Conservation (phyloP, 2,113 vertebrate genomes). For the Lethenteron camtschaticum region DNA sequence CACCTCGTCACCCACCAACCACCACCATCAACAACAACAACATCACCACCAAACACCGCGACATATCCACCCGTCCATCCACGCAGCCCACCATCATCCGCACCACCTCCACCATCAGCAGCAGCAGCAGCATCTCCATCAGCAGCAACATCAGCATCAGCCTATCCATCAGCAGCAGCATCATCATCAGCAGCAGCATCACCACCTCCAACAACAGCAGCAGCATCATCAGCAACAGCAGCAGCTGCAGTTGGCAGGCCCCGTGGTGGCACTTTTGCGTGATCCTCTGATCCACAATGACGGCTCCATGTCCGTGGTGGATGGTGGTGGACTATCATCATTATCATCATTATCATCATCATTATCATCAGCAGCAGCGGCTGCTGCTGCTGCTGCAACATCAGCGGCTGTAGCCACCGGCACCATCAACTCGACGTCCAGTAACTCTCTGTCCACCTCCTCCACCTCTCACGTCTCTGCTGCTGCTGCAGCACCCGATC, state of each 20-base stretch:
- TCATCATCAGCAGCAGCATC: background rate
- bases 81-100: conserved; percentile 46
- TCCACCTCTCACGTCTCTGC: background rate
- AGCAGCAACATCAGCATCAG: conserved; percentile 40
- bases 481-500: background rate
- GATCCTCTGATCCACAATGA: no score
- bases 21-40: no score
- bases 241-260: background rate
- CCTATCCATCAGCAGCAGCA: conserved; percentile 32
- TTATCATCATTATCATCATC: no score
- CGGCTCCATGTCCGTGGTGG: no score
- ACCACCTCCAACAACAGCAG: background rate
- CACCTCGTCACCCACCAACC: no score
- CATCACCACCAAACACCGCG: no score
- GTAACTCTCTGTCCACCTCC: no score
- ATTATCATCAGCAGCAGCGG: background rate
- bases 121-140: conserved; percentile 37
- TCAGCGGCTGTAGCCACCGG: no score
- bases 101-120: conserved; percentile 23
- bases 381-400: background rate
- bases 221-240: background rate
- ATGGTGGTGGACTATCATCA: background rate
- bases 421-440: no score
- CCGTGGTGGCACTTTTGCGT: no score
- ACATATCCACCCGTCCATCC: no score